Percentiles rank a stretch among this genome's conserved stretches.
phyloP scores from a whole-genome alignment of 2,888 invertebrate species.

The Drosophila niveifrons region DNA sequence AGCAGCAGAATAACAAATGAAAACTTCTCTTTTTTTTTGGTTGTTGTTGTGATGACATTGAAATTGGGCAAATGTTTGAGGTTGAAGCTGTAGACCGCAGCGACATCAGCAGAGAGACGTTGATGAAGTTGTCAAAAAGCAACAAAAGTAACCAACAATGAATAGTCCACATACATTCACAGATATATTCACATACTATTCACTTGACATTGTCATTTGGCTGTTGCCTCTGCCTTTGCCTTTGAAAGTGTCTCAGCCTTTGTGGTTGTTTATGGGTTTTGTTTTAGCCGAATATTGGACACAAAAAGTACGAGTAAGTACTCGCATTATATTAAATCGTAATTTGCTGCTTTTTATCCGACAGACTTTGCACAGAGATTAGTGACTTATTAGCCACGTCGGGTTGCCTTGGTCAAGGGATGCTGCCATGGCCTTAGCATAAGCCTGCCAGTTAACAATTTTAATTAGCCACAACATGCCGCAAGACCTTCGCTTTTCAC shows the following conservation, averaged over 20 bases:
- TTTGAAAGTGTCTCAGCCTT: conserved; percentile 14
- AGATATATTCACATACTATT: conserved; percentile 23
- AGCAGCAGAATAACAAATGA: conserved; percentile 48
- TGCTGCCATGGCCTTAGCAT: conserved; percentile 56
- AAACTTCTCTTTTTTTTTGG: conserved; percentile 49
- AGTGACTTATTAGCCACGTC: conserved; percentile 58
- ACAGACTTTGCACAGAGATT: conserved; percentile 65
- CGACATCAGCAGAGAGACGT: conserved; percentile 38
- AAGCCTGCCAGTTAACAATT: conserved; percentile 30
- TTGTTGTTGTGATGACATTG: conserved; percentile 43
- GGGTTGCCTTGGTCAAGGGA: conserved; percentile 54
- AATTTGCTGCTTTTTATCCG: conserved; percentile 42
- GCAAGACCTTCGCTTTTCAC: conserved; percentile 22
- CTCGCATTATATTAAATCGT: conserved; percentile 25
- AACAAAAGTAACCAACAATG: conserved; percentile 51
- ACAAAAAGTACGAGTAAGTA: conserved; percentile 29
- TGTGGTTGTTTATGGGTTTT: conserved; percentile 62
- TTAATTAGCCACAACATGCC: conserved; percentile 34
- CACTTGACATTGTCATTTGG: conserved; percentile 54
- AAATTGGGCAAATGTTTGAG: conserved; percentile 20
- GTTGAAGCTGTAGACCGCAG: conserved; percentile 50
- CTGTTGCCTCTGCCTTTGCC: conserved; percentile 1
- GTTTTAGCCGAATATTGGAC: conserved; percentile 32
- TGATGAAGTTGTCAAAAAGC: conserved; percentile 74
- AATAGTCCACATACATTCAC: conserved; percentile 37